Evolutionary conservation across 2,113 vertebrate species (phyloP), one percentile per base, ranked within the genome.

Genomic region (Triplophysa siluroides): DNA sequence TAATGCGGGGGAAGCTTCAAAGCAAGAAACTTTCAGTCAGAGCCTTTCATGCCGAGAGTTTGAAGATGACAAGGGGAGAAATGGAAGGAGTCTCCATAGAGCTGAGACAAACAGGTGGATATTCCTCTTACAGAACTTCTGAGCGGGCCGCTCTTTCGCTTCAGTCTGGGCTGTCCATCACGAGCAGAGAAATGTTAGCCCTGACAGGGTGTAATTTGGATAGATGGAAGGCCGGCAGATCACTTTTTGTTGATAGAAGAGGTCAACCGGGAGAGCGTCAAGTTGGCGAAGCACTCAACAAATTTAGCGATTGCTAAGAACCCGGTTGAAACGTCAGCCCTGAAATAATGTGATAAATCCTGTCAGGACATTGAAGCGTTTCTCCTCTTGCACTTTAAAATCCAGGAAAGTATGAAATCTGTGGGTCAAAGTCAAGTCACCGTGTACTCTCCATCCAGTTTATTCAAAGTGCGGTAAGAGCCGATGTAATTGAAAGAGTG

Each of bases 191-290:
- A 84, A 83, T 78, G 72, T 79, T 67, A 63, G 71, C 78, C 21
- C 85, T 87, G 86, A 87, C 88, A 89, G 86, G 85, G 74, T 88
- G 87, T 90, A 88, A 90, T 90, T 89, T 84, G 84, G 87, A 86
- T 84, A 88, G 89, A 90, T 88, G 86, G 88, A 89, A 82, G 81
- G 83, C 66, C 70, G 83, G 83, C 69, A 84, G 86, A 84, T 79
- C 81, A 87, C 85, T 87, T 87, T 87, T 78, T 75, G 84, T 86
- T 82, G 86, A 82, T 8, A 79, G 21, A 86, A 83, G 88, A 89
- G 89, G 90, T 90, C 88, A 83, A 83, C 89, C 85, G 64, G 71
- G 78, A 54, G 75, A 73, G 14, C 38, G 58, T 56, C 24, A 73
- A 70, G 73, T 70, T 78, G 71, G 43, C 50, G 69, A 71, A 61